Conservation (phyloP, 2,797 vertebrate genomes). For the Acipenser ruthenus region DNA sequence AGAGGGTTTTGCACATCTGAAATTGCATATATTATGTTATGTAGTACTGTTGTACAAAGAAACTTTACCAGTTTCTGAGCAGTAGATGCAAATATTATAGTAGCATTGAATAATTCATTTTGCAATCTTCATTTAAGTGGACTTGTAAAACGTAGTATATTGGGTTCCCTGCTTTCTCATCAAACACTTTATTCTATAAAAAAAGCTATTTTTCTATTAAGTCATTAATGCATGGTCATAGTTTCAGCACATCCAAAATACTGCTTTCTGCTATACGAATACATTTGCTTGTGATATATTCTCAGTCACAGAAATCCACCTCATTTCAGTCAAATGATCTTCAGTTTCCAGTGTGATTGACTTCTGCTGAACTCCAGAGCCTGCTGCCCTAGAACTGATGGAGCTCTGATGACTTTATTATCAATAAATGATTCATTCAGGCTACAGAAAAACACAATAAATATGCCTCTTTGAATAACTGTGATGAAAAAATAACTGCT, state of each 20-base stretch:
- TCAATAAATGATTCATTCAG: slow-evolving; percentile 13
- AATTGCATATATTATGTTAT: no score
- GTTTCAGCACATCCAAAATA: neutral
- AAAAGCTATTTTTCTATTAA: neutral
- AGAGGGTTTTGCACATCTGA: no score
- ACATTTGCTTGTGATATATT: slow-evolving; percentile 5
- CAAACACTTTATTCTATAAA: neutral
- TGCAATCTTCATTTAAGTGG: neutral
- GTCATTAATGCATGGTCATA: neutral
- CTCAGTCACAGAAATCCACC: slow-evolving; percentile 14
- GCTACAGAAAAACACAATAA: slow-evolving; percentile 11
- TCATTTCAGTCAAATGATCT: slow-evolving; percentile 14
- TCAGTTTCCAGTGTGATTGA: slow-evolving; percentile 10
- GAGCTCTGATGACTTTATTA: slow-evolving; percentile 14
- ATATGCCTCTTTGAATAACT: slow-evolving; percentile 10
- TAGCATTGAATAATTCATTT: neutral
- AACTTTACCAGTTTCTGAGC: no score
- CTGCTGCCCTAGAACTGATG: slow-evolving; percentile 15
- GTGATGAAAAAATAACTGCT: slow-evolving; percentile 1
- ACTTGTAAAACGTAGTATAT: no score
- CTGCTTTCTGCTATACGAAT: neutral
- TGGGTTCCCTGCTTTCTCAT: neutral
- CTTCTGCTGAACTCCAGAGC: slow-evolving; percentile 14
- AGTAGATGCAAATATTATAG: no score
- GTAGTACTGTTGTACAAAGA: no score